Base-by-base conservation (phyloP, 2,797 vertebrate species). In the Molossus alvarezi region DNA sequence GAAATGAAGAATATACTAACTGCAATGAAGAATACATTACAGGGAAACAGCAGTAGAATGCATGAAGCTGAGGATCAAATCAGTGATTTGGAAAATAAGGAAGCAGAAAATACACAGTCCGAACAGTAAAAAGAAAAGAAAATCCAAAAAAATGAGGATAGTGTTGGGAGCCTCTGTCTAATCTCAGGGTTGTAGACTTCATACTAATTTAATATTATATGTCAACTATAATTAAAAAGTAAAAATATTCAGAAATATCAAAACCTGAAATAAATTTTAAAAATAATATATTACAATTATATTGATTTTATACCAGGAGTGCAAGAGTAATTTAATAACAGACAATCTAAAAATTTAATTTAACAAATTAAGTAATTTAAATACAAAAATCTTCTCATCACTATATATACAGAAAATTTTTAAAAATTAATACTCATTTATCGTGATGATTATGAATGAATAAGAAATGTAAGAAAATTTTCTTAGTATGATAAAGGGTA, bases 301-400 rank as follows among this genome's bases (percentile, higher is more conserved):
- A 48, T 48, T 58, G 9, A 1, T 25, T 80, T 80, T 69, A 69
- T 79, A 10, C n/a, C 0, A 37, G 15, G 3, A 37, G 23, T 80
- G 1, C 9, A 27, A 71, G 12, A 1, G 3, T 69, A 6, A 64
- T 79, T 79, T 93, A 51, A 48, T 51, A 60, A 83, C 21, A 90
- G 3, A 72, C 12, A 77, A 65, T 87, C 7, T 21, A 37, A 29
- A 71, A 76, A 65, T 37, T 60, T 83, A 77, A 58, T 75, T 1
- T 27, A 79, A 73, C 4, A 88, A 73, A 83, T 77, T 87, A 79
- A 51, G 21, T 55, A 8, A 82, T 29, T 69, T 86, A 95, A 96
- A 95, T 45, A 88, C 27, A 64, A 77, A 96, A 95, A 96, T 93
- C 73, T 95, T 97, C 27, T 48, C 7, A 33, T 37, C 14, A 33